These are phyloP conservation scores for Fundulus diaphanus DNA, from an alignment of 2,797 vertebrate species.

Conservation along the genomic window DNA sequence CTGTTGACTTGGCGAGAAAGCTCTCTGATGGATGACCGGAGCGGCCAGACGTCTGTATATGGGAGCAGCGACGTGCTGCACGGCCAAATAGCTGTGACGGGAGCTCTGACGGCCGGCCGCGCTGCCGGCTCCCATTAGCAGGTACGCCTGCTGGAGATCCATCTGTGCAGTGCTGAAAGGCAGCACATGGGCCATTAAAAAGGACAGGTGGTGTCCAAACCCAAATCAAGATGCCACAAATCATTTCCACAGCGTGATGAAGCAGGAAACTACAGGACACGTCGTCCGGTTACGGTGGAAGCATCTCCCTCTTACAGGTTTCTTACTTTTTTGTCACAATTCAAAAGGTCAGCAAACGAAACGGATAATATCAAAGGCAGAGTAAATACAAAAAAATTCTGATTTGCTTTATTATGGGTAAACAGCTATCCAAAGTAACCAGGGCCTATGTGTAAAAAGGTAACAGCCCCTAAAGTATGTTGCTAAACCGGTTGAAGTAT, in stretches of 20 bases:
- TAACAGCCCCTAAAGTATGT: not conserved
- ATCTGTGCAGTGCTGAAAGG: slow-evolving; percentile 37
- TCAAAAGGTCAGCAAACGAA: not conserved
- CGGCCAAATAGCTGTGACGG: slow-evolving; percentile 67
- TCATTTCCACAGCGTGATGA: not conserved
- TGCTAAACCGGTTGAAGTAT: slow-evolving; percentile 48
- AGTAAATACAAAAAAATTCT: not conserved
- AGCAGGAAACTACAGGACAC: not conserved
- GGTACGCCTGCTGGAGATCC: slow-evolving; percentile 48
- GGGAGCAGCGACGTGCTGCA: slow-evolving; percentile 69
- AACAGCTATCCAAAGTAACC: not conserved
- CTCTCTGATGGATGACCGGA: slow-evolving; percentile 62
- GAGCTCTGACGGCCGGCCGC: slow-evolving; percentile 42
- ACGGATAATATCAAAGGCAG: not conserved
- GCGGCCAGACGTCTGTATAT: slow-evolving; percentile 58
- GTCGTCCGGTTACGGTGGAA: not conserved
- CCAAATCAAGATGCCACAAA: not conserved
- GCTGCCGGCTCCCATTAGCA: slow-evolving; percentile 35
- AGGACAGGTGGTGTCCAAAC: slow-evolving; percentile 21
- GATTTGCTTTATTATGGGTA: not conserved
- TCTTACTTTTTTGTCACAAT: not conserved
- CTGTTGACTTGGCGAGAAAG: slow-evolving; percentile 71
- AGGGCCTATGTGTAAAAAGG: not conserved
- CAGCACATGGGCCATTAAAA: slow-evolving; percentile 2
- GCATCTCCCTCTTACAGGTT: not conserved